Evolutionary conservation across 2,888 invertebrate species (phyloP), one percentile per base, ranked within the genome.

Genomic region (Alloscopus bannaensis): DNA sequence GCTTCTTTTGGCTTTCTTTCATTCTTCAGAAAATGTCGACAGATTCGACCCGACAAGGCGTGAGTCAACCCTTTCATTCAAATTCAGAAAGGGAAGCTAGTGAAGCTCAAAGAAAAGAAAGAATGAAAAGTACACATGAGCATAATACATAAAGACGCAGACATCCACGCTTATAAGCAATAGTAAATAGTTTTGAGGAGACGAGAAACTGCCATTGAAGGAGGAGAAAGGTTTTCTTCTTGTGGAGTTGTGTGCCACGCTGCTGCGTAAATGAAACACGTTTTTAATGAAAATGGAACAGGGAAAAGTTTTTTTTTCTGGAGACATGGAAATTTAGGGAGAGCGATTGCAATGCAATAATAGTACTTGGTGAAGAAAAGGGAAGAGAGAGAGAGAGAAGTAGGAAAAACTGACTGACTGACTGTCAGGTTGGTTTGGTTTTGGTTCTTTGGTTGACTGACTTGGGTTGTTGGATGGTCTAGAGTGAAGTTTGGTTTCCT

Each of bases 31-130:
- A 75, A 75, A 76, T 76, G 76, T 68, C 76, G 76, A 76, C 76
- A 76, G 76, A 76, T 76, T 76, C 76, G 68, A 76, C 60, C 68
- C 76, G 76, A 76, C 76, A 76, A 76, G 75, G 76, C 76, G 76
- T 76, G 76, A 76, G 76, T 76, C 76, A 76, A 76, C 68, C 76
- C 76, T 76, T 76, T 76, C 76, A 76, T 76, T 76, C 76, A 68
- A 76, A 76, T 68, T 76, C 68, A 76, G 55, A 76, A 52, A 68
- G 68, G 66, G 75, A 76, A 76, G 59, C 68, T 68, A 76, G 76
- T 76, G 42, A 68, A 76, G 68, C 76, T 76, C 60, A 68, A 76
- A 66, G 55, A 65, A 73, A 75, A 59, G 66, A 76, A 76, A 76
- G 76, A 76, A 76, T 60, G 76, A 62, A 75, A 59, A 20, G 55